Evolutionary conservation across 2,888 invertebrate genomes (phyloP).

Genomic region (Xanthia icteritia): DNA sequence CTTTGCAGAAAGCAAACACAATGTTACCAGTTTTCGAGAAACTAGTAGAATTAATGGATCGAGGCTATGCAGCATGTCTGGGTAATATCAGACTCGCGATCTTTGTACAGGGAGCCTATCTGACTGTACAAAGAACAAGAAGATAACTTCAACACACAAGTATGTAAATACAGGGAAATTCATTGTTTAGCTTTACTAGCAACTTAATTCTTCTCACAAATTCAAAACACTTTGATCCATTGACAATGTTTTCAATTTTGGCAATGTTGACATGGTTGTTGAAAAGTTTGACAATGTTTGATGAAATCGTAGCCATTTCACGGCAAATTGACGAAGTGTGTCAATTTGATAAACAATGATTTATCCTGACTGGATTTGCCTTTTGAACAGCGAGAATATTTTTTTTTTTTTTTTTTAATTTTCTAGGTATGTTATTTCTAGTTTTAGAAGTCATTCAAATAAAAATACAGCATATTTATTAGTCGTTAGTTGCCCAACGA

Average conservation of each 20-base stretch:
- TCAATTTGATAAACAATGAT: too few relatives aligned
- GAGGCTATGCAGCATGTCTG: slow-evolving; percentile 46
- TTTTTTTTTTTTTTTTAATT: too few relatives aligned
- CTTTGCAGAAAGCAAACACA: slow-evolving; percentile 43
- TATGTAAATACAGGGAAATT: background rate
- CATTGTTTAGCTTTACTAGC: background rate
- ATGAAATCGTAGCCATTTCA: too few relatives aligned
- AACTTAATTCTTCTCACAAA: too few relatives aligned
- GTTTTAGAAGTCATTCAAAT: background rate
- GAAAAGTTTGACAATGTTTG: too few relatives aligned
- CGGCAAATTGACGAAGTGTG: too few relatives aligned
- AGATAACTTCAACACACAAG: background rate
- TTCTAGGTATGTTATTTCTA: background rate
- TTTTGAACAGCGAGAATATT: too few relatives aligned
- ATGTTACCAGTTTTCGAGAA: slow-evolving; percentile 53
- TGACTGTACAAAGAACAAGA: slow-evolving; percentile 11
- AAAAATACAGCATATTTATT: background rate
- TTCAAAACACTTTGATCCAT: too few relatives aligned
- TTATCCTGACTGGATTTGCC: too few relatives aligned
- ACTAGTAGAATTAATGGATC: slow-evolving; percentile 56
- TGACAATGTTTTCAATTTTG: too few relatives aligned
- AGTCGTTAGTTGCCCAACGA: too few relatives aligned
- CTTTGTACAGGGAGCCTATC: slow-evolving; percentile 7
- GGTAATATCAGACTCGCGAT: slow-evolving; percentile 44
- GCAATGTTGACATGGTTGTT: too few relatives aligned